These are phyloP conservation scores for Salvelinus namaycush DNA, from an alignment of 2,113 vertebrate species.

Conservation along the genomic window DNA sequence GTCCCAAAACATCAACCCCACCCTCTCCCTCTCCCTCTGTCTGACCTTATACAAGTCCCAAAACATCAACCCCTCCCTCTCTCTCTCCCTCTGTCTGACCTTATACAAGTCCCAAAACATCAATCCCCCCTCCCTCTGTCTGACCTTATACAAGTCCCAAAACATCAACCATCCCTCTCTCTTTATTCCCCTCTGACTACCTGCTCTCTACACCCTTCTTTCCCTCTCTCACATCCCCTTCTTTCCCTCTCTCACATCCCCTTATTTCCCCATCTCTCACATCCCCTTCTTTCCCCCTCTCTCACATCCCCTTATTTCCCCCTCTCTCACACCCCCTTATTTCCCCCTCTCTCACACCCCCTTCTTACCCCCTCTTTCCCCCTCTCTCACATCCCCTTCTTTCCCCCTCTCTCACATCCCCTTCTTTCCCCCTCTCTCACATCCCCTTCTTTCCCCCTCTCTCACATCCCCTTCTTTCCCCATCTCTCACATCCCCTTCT, in stretches of 20 bases:
- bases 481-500: too few species aligned
- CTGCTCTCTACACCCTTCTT: background rate
- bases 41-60: constrained; percentile 11
- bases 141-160: constrained; percentile 10
- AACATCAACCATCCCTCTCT: background rate
- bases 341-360: background rate
- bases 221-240: too few species aligned
- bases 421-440: too few species aligned
- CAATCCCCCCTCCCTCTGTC: background rate
- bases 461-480: too few species aligned
- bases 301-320: too few species aligned
- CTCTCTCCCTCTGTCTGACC: background rate
- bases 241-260: too few species aligned
- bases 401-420: too few species aligned
- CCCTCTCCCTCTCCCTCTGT: background rate
- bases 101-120: constrained; percentile 15
- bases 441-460: too few species aligned
- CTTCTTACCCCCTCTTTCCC: background rate
- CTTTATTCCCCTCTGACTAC: background rate
- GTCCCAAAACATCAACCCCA: background rate
- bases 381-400: too few species aligned
- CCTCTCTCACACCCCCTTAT: too few species aligned
- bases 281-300: too few species aligned
- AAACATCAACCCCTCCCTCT: background rate
- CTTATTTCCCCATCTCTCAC: too few species aligned